Evolutionary conservation across 2,888 invertebrate genomes (phyloP).

Genomic region (Epinotia ramella): DNA sequence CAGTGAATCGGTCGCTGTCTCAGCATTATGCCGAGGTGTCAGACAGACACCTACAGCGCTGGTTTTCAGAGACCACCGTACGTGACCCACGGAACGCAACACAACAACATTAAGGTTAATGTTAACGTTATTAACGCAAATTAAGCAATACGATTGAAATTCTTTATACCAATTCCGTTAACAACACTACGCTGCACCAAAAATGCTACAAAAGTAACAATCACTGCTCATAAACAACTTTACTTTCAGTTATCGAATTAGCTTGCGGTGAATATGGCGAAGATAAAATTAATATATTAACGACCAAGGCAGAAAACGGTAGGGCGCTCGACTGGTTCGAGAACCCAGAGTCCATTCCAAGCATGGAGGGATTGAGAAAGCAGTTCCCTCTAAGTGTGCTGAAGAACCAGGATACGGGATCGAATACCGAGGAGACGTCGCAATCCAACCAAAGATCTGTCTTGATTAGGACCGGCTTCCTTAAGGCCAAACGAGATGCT

Average conservation of each 20-base stretch:
- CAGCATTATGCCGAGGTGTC: too few relatives aligned
- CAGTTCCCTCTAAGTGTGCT: conserved; percentile 82
- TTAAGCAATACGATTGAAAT: too few relatives aligned
- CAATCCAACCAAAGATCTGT: conserved; percentile 89
- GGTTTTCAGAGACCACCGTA: too few relatives aligned
- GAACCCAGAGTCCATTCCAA: conserved; percentile 82
- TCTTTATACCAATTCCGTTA: too few relatives aligned
- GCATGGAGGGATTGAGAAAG: conserved; percentile 85
- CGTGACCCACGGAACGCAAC: too few relatives aligned
- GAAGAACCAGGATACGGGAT: conserved; percentile 71
- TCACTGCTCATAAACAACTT: neutral
- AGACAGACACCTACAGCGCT: too few relatives aligned
- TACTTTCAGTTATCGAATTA: conserved; percentile 93
- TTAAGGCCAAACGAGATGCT: conserved; percentile 90
- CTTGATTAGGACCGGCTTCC: conserved; percentile 88
- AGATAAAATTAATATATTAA: conserved; percentile 89
- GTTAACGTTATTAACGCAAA: too few relatives aligned
- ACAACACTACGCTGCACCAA: too few relatives aligned
- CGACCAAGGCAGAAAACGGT: conserved; percentile 89
- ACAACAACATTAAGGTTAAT: too few relatives aligned
- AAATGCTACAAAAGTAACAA: too few relatives aligned
- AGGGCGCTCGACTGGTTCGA: conserved; percentile 88
- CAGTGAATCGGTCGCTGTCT: too few relatives aligned
- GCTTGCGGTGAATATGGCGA: conserved; percentile 96
- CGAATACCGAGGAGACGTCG: conserved; percentile 88